Conservation (phyloP, 2,113 vertebrate species). For the Onychostruthus taczanowskii region DNA sequence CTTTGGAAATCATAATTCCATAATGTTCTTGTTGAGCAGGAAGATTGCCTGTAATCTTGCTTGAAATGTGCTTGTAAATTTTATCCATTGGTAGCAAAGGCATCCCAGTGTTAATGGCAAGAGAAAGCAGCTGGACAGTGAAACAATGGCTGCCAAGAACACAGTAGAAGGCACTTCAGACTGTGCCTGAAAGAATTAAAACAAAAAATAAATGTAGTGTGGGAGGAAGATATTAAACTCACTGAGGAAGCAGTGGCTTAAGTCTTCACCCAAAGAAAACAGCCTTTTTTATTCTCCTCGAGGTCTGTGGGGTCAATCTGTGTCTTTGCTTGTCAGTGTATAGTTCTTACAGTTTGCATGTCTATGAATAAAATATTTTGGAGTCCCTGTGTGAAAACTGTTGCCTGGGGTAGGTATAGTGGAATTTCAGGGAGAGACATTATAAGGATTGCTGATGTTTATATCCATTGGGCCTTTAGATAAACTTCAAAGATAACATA, state of each 20-base stretch:
- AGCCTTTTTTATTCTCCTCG: not conserved
- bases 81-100: not conserved
- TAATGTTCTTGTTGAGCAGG: not conserved
- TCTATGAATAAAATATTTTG: not conserved
- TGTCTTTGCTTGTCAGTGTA: not conserved
- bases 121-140: not conserved
- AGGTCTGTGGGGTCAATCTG: not conserved
- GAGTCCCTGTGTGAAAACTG: not conserved
- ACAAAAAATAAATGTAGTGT: not conserved
- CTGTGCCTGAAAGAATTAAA: conserved; percentile 1
- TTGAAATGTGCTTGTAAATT: not conserved
- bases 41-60: conserved; percentile 5
- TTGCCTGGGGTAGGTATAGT: not conserved
- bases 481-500: conserved; percentile 23
- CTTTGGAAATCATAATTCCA: conserved; percentile 39
- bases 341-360: not conserved
- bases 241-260: not conserved
- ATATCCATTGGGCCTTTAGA: not conserved
- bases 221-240: not conserved
- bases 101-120: not conserved
- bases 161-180: not conserved
- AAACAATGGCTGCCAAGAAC: not conserved
- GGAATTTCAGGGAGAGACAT: not conserved
- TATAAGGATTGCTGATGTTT: not conserved
- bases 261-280: not conserved